Base-by-base conservation (phyloP, 2,113 vertebrate species). In the Diglossa brunneiventris region DNA sequence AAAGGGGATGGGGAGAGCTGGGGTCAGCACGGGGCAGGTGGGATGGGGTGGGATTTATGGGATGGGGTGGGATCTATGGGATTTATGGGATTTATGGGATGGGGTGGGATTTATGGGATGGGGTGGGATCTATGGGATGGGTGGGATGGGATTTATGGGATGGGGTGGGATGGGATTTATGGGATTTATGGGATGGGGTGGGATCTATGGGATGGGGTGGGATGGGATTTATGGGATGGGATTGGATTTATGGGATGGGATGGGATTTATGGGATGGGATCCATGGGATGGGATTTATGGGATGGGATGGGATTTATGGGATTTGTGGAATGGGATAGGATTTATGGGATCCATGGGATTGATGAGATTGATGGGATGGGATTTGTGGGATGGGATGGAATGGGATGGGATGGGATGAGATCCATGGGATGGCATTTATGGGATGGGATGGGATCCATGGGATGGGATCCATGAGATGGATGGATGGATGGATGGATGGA, bases 1-100 rank as follows among this genome's bases (percentile, higher is more conserved):
- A 8, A 33, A 33, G 78, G 64, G 35, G 11, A 19, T 59, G 78
- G 30, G 53, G n/a, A 81, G 52, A 20, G 2, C 16, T 35, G 19
- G 61, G 3, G 2, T 15, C 13, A 26, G 0, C 11, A 0, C 1
- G 1, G 73, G 50, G 69, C 13, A 21, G 70, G 2, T 72, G 80
- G 55, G 44, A 4, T 81, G 63, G 35, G 53, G 5, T 55, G 31
- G 50, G 30, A 33, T 55, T 3, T 1, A 13, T 0, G 3, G 31
- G 69, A 5, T n/a, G 42, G 64, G 27, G 15, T 41, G 39, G 39
- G 42, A 18, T 41, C 13, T 41, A 41, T 41, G 39, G 5, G 39
- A 41, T 41, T 41, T 41, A 41, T 44, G 18, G n/a, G 46, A 69
- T 68, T 8, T 0, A 17, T 39, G 4, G 26, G 17, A 55, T 55